Base-by-base conservation (phyloP, 2,797 vertebrate species). In the Gymnodraco acuticeps region DNA sequence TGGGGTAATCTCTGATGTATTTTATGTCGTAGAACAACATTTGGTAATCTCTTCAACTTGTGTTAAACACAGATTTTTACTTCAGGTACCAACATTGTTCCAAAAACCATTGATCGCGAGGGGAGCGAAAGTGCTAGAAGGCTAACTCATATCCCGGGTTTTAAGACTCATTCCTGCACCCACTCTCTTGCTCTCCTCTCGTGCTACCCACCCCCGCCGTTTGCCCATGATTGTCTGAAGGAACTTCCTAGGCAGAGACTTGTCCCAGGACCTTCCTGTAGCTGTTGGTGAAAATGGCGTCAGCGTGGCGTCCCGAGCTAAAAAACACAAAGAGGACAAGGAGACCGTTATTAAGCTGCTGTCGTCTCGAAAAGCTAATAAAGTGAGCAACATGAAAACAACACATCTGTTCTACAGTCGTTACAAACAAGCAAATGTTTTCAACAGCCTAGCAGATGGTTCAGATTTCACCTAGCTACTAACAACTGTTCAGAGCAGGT, bases 271-370 rank as follows among this genome's bases (percentile, higher is more conserved):
- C 95, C 69, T 97, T 99, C 81, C 98, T 95, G 92, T 98, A 99
- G 86, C 95, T 96, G 89, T 97, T 97, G 0, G 96, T 98, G 80
- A 99, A 99, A 89, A 99, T 96, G 89, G 97, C 97, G 0, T 99
- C 97, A 2, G 97, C 97, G 0, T 99, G 96, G 75, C 98, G 96
- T 70, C 93, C 96, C 58, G 85, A 94, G 91, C 98, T 99, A 61
- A 45, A 87, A 87, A 81, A 50, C 50, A 72, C 13, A 75, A 33
- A 62, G 47, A 0, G 51, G 58, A 73, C 7, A 45, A 16, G 56
- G 63, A n/a, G 75, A 64, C 19, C 38, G 16, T 14, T 51, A 19
- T 41, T 15, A 42, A 4, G 46, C 23, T 38, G 19, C 46, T 13
- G 23, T 50, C 17, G n/a, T 50, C 10, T 23, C 23, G 20, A 48